These are phyloP conservation scores for Dicranocentrus wangi DNA, from an alignment of 2,888 invertebrate species.

Conservation along the genomic window DNA sequence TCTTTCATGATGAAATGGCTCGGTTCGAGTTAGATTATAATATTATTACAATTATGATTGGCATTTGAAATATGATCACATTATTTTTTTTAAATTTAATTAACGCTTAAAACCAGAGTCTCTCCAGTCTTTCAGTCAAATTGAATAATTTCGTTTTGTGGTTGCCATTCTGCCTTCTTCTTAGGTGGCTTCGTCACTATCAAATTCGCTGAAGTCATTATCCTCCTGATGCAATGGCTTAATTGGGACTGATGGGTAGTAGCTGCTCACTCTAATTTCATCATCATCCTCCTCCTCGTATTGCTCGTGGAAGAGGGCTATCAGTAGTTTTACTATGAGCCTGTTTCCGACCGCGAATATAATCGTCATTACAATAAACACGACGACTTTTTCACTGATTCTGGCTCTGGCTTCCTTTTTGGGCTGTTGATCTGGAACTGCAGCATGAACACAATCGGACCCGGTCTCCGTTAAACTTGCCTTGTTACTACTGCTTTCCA, in stretches of 20 bases:
- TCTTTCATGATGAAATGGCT: too few relatives aligned
- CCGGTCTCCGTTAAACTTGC: neutral
- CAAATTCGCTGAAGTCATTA: too few relatives aligned
- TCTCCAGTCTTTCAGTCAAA: neutral
- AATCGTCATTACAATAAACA: neutral
- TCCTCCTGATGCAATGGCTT: too few relatives aligned
- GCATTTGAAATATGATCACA: too few relatives aligned
- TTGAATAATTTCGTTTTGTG: neutral
- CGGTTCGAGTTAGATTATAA: too few relatives aligned
- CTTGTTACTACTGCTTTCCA: neutral
- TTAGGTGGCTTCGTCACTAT: too few relatives aligned
- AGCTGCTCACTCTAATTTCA: neutral
- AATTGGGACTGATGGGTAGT: neutral
- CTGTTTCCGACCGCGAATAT: neutral
- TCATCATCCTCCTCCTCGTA: neutral
- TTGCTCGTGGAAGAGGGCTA: neutral
- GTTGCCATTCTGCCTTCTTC: neutral
- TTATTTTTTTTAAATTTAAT: too few relatives aligned
- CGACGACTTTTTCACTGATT: neutral
- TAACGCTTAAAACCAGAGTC: too few relatives aligned
- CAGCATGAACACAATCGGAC: too few relatives aligned
- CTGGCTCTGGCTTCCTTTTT: neutral
- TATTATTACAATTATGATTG: too few relatives aligned
- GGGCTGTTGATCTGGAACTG: too few relatives aligned
- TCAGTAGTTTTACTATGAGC: neutral